A percentile compares a stretch with the other conserved stretches of the same genome.
phyloP scores from a whole-genome alignment of 2,797 vertebrate genomes.

The Buphagus erythrorhynchus region DNA sequence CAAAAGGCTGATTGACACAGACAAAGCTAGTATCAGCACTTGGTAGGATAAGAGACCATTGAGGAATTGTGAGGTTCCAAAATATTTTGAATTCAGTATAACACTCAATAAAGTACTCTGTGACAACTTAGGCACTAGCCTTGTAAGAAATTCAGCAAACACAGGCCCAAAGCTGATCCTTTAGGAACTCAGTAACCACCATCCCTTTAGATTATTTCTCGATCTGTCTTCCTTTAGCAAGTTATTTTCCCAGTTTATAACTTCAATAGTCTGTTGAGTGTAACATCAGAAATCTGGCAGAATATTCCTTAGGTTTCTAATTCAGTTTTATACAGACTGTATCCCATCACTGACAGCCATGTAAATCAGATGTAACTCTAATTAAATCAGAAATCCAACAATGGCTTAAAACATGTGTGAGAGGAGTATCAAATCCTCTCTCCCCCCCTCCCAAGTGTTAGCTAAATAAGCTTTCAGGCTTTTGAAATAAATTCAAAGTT shows the following conservation, averaged over 20 bases:
- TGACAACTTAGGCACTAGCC: background rate
- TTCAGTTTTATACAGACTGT: conserved; percentile 30
- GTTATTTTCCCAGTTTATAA: background rate
- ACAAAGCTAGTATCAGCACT: background rate
- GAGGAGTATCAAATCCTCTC: background rate
- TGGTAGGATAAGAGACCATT: background rate
- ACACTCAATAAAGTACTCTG: background rate
- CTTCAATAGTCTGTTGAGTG: background rate
- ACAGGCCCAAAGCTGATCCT: background rate
- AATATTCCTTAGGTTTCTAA: conserved; percentile 35
- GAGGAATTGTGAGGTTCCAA: background rate
- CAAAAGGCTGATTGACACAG: background rate
- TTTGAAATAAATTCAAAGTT: conserved; percentile 57
- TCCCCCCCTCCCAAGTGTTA: background rate
- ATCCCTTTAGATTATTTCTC: background rate
- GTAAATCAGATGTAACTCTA: conserved; percentile 49
- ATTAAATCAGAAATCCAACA: conserved; percentile 47
- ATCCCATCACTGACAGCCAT: background rate
- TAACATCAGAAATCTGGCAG: conserved; percentile 34
- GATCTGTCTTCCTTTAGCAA: background rate
- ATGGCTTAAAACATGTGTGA: conserved; percentile 34
- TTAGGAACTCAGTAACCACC: background rate
- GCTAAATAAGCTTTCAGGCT: conserved; percentile 30
- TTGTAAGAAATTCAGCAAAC: background rate
- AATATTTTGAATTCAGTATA: background rate